Conservation (phyloP, 2,797 vertebrate species). For the Coluber constrictor region DNA sequence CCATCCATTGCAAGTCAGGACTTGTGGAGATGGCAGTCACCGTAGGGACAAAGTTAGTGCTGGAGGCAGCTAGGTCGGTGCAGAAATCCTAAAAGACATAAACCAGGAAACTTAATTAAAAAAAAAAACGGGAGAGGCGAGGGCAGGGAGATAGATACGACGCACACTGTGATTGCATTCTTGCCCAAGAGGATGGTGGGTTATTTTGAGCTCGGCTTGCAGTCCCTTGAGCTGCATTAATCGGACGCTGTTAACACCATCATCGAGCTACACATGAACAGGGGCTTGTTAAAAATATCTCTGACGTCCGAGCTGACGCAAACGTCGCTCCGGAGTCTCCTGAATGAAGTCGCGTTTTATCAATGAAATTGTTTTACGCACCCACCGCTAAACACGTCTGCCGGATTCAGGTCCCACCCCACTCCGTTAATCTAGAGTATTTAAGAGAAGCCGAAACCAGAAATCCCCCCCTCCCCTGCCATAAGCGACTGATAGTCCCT, state of each 20-base stretch:
- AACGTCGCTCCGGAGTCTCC: conserved; percentile 95
- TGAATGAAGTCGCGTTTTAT: conserved; percentile 96
- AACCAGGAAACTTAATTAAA: conserved; percentile 6
- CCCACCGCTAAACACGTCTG: conserved; percentile 54
- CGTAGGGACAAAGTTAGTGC: conserved; percentile 88
- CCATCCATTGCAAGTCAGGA: conserved; percentile 91
- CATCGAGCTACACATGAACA: conserved; percentile 72
- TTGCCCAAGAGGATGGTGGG: neutral
- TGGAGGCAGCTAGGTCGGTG: conserved; percentile 82
- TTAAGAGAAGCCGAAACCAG: neutral
- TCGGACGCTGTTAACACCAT: conserved; percentile 54
- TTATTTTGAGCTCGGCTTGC: conserved; percentile 11
- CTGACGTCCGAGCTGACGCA: conserved; percentile 98
- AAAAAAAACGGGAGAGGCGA: neutral
- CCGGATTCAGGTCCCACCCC: conserved; percentile 25
- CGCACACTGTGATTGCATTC: conserved; percentile 34
- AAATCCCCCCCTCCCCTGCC: neutral
- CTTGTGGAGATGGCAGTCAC: conserved; percentile 89
- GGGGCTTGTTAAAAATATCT: conserved; percentile 92
- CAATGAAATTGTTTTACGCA: conserved; percentile 86
- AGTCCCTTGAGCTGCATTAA: conserved; percentile 47
- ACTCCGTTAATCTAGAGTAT: neutral
- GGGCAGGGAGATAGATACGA: neutral
- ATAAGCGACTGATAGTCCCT: neutral
- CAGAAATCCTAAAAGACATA: conserved; percentile 81